A percentile compares a stretch with the other conserved stretches of the same genome.
phyloP scores from a whole-genome alignment of 2,888 invertebrate species.

The Lordiphosa fenestrarum region DNA sequence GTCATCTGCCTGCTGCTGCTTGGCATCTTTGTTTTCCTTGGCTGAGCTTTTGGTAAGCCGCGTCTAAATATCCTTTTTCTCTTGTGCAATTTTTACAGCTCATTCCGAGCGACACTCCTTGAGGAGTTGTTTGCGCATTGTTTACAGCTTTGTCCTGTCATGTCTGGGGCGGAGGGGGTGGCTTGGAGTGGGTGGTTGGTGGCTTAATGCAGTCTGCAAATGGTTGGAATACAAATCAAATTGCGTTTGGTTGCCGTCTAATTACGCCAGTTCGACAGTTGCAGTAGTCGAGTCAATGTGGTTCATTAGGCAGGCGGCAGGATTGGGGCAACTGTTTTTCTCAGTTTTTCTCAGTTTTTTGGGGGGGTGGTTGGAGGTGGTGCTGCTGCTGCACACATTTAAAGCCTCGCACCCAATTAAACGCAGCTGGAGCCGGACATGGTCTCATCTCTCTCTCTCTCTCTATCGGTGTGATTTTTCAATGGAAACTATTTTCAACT shows the following conservation, averaged over 20 bases:
- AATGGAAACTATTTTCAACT: constrained; percentile 61
- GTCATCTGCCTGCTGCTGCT: constrained; percentile 1
- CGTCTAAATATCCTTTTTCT: constrained; percentile 54
- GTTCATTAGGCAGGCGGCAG: constrained; percentile 6
- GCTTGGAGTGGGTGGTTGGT: neutral
- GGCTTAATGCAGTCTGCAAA: constrained; percentile 34
- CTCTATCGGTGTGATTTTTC: constrained; percentile 26
- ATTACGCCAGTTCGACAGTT: constrained; percentile 10
- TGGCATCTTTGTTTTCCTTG: constrained; percentile 34
- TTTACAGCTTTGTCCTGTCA: constrained; percentile 47
- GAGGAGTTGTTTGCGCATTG: constrained; percentile 51
- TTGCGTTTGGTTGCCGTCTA: constrained; percentile 13
- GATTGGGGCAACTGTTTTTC: neutral
- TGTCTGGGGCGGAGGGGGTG: neutral
- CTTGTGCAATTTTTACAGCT: constrained; percentile 49
- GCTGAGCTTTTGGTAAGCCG: constrained; percentile 55
- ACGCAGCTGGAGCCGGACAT: constrained; percentile 16
- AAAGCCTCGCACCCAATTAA: constrained; percentile 50
- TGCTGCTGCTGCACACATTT: constrained; percentile 5
- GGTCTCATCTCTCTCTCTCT: constrained; percentile 4
- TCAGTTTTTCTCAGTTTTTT: constrained; percentile 11
- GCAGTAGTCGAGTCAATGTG: constrained; percentile 1
- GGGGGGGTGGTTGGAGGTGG: neutral
- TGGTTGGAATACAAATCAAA: constrained; percentile 67
- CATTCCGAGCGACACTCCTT: constrained; percentile 57